A percentile compares a stretch with the other conserved stretches of the same genome.
Conservation (phyloP, 2,113 vertebrate species). For the Rhynchopsitta pachyrhyncha region DNA sequence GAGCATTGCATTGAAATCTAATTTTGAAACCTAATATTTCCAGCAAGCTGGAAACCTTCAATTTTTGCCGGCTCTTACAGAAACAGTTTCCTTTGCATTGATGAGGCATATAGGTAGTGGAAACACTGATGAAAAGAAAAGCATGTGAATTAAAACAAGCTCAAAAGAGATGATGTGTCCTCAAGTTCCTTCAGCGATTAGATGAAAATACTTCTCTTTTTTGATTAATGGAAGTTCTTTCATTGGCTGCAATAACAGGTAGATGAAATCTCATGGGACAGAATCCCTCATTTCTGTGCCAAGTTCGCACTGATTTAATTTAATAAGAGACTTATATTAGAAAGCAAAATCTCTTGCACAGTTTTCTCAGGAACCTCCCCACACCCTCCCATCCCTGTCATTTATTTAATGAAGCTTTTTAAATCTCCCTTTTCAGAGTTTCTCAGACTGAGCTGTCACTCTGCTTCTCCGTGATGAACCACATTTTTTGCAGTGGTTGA, state of each 20-base stretch:
- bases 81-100: neutral
- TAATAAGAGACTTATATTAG: slow-evolving; percentile 9
- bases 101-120: neutral
- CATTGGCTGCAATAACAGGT: neutral
- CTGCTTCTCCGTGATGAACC: neutral
- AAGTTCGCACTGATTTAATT: slow-evolving; percentile 35
- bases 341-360: neutral
- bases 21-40: neutral
- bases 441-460: neutral
- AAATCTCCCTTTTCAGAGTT: neutral
- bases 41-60: neutral
- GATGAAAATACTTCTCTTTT: slow-evolving; percentile 44
- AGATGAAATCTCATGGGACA: slow-evolving; percentile 19
- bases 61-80: neutral
- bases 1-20: neutral
- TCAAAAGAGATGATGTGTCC: neutral
- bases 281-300: slow-evolving; percentile 7
- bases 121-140: slow-evolving; percentile 26
- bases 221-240: slow-evolving; percentile 41
- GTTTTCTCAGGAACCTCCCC: neutral
- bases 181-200: neutral
- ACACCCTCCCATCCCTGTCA: neutral
- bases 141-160: neutral
- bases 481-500: neutral
- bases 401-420: slow-evolving; percentile 23